Conservation (phyloP, 2,888 invertebrate species). For the Harpalus rufipes region DNA sequence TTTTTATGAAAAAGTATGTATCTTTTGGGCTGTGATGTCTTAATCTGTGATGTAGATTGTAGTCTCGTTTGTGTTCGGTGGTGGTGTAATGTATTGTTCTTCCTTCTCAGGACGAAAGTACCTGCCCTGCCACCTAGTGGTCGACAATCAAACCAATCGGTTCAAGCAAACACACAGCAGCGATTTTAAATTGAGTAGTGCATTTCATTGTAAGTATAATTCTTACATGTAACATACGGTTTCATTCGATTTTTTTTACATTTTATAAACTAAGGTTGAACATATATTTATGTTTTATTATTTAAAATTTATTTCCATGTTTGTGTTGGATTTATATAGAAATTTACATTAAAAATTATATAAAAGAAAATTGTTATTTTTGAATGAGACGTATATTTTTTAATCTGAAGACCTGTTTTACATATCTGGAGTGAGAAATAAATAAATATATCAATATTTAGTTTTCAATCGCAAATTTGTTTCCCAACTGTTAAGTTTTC, state of each 20-base stretch:
- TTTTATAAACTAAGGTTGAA: constrained; percentile 47
- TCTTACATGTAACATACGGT: constrained; percentile 49
- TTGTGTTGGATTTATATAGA: constrained; percentile 55
- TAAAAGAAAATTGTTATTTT: constrained; percentile 54
- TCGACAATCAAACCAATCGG: constrained; percentile 66
- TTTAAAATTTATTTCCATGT: constrained; percentile 57
- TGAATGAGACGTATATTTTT: constrained; percentile 58
- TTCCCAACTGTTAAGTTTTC: constrained; percentile 40
- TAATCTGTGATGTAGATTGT: constrained; percentile 10
- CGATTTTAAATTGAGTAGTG: constrained; percentile 59
- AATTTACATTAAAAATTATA: constrained; percentile 45
- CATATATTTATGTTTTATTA: constrained; percentile 57
- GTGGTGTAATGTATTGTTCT: constrained; percentile 30
- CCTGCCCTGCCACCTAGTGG: constrained; percentile 74
- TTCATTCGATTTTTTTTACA: constrained; percentile 54
- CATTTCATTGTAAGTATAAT: constrained; percentile 64
- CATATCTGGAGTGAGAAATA: constrained; percentile 51
- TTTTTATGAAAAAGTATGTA: not conserved
- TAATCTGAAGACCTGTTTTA: constrained; percentile 62
- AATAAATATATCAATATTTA: constrained; percentile 36
- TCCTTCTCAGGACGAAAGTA: constrained; percentile 69
- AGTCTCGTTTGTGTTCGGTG: constrained; percentile 8
- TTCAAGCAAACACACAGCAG: constrained; percentile 61
- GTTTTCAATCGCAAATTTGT: not conserved
- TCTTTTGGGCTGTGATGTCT: not conserved